phyloP scores from a whole-genome alignment of 2,797 vertebrate genomes.

The Periophthalmus magnuspinnatus region DNA sequence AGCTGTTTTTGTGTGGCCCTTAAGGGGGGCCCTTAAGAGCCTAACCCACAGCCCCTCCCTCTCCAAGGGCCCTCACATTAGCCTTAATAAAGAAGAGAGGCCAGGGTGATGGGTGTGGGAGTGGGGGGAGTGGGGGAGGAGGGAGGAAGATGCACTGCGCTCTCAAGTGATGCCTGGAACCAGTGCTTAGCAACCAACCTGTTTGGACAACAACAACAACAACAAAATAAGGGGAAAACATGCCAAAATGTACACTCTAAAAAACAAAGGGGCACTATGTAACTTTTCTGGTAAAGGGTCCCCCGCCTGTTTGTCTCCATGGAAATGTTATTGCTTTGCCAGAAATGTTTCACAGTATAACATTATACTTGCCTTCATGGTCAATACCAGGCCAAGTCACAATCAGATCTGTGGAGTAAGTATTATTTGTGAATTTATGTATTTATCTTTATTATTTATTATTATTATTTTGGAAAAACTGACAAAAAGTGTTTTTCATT shows the following conservation, averaged over 20 bases:
- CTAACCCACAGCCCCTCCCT: slow-evolving; percentile 73
- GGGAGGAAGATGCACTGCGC: slow-evolving; percentile 85
- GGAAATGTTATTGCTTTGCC: too few relatives aligned
- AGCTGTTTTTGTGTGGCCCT: slow-evolving; percentile 81
- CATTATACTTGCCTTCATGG: too few relatives aligned
- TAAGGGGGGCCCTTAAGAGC: slow-evolving; percentile 86
- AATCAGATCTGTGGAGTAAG: too few relatives aligned
- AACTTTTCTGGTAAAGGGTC: too few relatives aligned
- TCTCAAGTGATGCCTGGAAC: slow-evolving; percentile 79
- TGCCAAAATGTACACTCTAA: background rate
- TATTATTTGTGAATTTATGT: too few relatives aligned
- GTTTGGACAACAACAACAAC: slow-evolving; percentile 11
- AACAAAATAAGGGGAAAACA: slow-evolving; percentile 41
- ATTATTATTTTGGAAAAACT: too few relatives aligned
- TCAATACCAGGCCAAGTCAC: too few relatives aligned
- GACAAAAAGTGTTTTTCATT: too few relatives aligned
- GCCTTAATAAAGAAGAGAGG: slow-evolving; percentile 70
- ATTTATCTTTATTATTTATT: too few relatives aligned
- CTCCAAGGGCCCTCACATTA: slow-evolving; percentile 80
- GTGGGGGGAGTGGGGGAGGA: slow-evolving; percentile 54
- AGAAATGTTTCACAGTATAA: too few relatives aligned
- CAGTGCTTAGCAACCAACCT: slow-evolving; percentile 92
- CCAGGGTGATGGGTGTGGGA: slow-evolving; percentile 65
- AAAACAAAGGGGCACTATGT: too few relatives aligned
- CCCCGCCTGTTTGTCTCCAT: too few relatives aligned